Base-by-base conservation (phyloP, 2,113 vertebrate species). In the Orycteropus afer region DNA sequence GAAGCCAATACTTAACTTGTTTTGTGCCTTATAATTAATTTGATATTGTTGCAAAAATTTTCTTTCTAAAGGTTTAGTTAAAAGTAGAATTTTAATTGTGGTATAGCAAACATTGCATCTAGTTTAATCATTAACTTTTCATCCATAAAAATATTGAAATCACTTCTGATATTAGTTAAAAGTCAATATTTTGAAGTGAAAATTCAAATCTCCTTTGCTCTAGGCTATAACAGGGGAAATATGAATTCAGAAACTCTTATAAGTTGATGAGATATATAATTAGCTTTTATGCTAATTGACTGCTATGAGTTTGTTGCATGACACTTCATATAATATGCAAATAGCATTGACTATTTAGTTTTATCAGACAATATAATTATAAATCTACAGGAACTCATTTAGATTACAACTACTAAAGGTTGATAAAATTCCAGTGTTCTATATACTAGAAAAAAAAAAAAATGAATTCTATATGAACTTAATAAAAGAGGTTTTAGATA, bases 321-420 rank as follows among this genome's bases (percentile, higher is more conserved):
- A 98, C 98, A 98, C 97, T 98, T 99, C 98, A 98, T 99, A 98
- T 98, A 98, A 98, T 98, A 98, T 98, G 98, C 98, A 98, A 99
- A 99, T 99, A 97, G 96, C 97, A 98, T 97, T 13, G 82, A 97
- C 98, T 98, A 97, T 98, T 98, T 98, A 98, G 97, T 98, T 98
- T 98, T 98, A 98, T 98, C 98, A 98, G 98, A 98, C 97, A 98
- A 98, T 98, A 98, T 98, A 98, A 98, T 98, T 98, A 98, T 97
- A 98, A 98, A 98, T 98, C 96, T 98, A 97, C 98, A 98, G 96
- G 95, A 97, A 79, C 95, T 98, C 98, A 97, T 98, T 97, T 97
- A 89, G 96, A 97, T 97, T 97, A 98, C 95, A 95, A 71, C 49
- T 97, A 98, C 98, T 98, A 97, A 98, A 97, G 97, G 94, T 80